These are phyloP conservation scores for Tachuris rubrigastra DNA, from an alignment of 2,113 vertebrate genomes.

Conservation along the genomic window DNA sequence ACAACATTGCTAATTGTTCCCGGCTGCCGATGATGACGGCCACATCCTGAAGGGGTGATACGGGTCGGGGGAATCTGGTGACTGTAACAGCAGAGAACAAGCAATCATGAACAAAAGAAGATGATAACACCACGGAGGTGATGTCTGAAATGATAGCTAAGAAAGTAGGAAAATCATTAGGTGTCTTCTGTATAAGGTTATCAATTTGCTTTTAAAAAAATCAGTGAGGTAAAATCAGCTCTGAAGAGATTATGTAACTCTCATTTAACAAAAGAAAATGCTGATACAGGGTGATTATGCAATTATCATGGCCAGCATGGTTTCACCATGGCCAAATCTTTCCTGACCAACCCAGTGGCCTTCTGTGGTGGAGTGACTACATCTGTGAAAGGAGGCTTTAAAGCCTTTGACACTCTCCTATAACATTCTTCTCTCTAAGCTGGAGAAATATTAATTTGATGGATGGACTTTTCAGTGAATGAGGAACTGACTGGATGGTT, in stretches of 20 bases:
- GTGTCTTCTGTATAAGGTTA: not conserved
- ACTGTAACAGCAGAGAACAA: slow-evolving; percentile 73
- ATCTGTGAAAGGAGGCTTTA: not conserved
- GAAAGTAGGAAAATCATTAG: not conserved
- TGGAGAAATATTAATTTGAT: not conserved
- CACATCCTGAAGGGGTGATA: slow-evolving; percentile 93
- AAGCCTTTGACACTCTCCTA: not conserved
- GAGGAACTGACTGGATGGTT: not conserved
- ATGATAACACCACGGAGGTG: not conserved
- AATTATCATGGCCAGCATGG: not conserved
- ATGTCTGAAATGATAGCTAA: not conserved
- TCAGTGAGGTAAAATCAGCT: not conserved
- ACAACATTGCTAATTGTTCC: slow-evolving; percentile 84
- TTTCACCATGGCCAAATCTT: not conserved
- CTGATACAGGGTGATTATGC: not conserved
- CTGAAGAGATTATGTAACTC: not conserved
- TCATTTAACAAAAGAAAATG: not conserved
- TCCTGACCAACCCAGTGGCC: not conserved
- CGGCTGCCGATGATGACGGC: slow-evolving; percentile 93
- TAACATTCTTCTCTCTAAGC: not conserved
- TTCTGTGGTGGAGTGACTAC: not conserved
- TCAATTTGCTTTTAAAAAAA: not conserved
- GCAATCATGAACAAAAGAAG: not conserved
- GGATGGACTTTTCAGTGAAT: not conserved
- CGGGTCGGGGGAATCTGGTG: slow-evolving; percentile 92